Conservation (phyloP, 2,888 invertebrate species). For the Sinohyriopsis cumingii region DNA sequence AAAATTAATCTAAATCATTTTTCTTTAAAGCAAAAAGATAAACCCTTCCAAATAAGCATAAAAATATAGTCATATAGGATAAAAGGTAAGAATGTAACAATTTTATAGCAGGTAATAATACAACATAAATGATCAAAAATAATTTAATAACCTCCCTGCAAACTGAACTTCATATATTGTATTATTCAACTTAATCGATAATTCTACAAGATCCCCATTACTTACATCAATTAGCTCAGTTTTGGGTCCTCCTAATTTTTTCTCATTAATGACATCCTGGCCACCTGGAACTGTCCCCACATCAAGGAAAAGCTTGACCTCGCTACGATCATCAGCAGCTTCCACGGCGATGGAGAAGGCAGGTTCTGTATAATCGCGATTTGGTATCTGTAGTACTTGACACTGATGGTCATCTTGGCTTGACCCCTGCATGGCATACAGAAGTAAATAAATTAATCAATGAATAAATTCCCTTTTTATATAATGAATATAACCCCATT, state of each 20-base stretch:
- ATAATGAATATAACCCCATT: too few relatives aligned
- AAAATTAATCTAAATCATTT: too few relatives aligned
- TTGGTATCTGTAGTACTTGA: constrained; percentile 33
- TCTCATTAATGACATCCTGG: constrained; percentile 21
- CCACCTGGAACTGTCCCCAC: constrained; percentile 37
- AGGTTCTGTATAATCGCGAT: constrained; percentile 46
- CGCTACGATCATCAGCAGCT: constrained; percentile 38
- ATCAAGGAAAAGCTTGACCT: constrained; percentile 26
- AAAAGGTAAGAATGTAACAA: too few relatives aligned
- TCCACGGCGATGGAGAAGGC: constrained; percentile 34
- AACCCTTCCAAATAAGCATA: too few relatives aligned
- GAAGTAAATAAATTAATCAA: too few relatives aligned
- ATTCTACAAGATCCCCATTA: background rate
- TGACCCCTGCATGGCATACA: background rate
- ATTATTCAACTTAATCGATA: background rate
- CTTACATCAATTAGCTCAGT: constrained; percentile 27
- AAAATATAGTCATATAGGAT: too few relatives aligned
- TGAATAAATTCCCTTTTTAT: too few relatives aligned
- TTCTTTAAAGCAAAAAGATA: too few relatives aligned
- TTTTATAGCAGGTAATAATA: too few relatives aligned
- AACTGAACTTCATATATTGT: too few relatives aligned
- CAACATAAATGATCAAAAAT: too few relatives aligned
- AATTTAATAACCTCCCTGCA: too few relatives aligned
- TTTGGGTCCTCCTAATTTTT: constrained; percentile 32
- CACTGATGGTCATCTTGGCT: constrained; percentile 9